Evolutionary conservation across 2,888 invertebrate genomes (phyloP).

Genomic region (Amiota communis): DNA sequence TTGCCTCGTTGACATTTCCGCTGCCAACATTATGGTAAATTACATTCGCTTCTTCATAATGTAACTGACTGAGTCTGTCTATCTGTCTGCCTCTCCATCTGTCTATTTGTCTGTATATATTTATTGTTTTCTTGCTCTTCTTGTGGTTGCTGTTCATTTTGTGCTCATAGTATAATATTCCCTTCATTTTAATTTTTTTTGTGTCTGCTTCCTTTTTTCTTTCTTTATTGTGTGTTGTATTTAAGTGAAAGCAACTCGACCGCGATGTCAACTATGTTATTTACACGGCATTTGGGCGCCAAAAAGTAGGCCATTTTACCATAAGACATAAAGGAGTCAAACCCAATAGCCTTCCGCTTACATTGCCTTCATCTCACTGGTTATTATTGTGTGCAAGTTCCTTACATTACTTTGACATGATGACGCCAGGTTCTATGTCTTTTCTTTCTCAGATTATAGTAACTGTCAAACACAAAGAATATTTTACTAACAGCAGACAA

Average conservation of each 20-base stretch:
- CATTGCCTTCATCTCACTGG: background rate
- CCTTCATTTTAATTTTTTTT: background rate
- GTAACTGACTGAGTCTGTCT: too few species aligned
- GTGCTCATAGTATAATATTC: background rate
- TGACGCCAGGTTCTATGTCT: background rate
- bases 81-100: background rate
- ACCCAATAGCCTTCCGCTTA: background rate
- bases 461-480: background rate
- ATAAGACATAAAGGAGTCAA: conserved; percentile 7
- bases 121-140: conserved; percentile 5
- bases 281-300: conserved; percentile 34
- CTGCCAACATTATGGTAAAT: conserved; percentile 32
- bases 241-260: conserved; percentile 50
- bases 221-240: conserved; percentile 37
- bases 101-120: background rate
- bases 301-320: conserved; percentile 63
- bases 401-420: too few species aligned
- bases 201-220: background rate
- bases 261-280: conserved; percentile 48
- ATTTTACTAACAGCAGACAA: too few species aligned
- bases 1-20: conserved; percentile 28
- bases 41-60: background rate
- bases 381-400: too few species aligned
- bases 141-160: conserved; percentile 18
- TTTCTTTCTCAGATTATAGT: background rate